Evolutionary conservation across 2,797 vertebrate species (phyloP), one percentile per base, ranked within the genome.

Genomic region (Lindbergichthys nudifrons): DNA sequence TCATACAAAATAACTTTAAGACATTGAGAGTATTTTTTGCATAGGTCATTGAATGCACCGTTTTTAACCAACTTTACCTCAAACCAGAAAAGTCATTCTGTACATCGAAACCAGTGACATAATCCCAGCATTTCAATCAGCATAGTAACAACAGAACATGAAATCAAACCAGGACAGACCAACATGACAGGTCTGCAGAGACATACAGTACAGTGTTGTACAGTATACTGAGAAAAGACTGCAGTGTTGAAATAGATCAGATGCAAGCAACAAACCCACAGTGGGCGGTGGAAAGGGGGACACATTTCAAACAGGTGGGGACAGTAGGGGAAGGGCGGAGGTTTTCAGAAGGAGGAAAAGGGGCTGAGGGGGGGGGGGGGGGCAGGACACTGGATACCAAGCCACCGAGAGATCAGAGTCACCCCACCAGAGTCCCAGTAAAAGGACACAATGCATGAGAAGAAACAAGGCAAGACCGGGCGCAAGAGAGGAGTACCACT

Each of bases 211-310:
- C 83, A 81, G 87, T 85, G 75, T 82, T 70, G 81, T 85, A 89
- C 84, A 72, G 77, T 84, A 82, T 81, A 91, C 83, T 92, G 85
- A 86, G 75, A 84, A 73, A 75, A 79, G 84, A 91, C 85, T 93
- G 82, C 82, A 82, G 80, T 88, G 80, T 91, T 86, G 82, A 83
- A 90, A 89, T 84, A 90, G 86, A 89, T 93, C 87, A 92, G 90
- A 95, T 79, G 92, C 94, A 95, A 95, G 95, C 95, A 94, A 94
- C 94, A 92, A 88, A 93, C 85, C 93, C 90, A 96, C 95, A 95
- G 73, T 80, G 89, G 12, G 79, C 70, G 81, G 80, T 89, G 3
- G 79, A 36, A 36, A 63, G 48, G 0, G 70, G 88, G 76, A 84
- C 85, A 93, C 90, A 84, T 61, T 89, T 93, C 91, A 93, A 91